These are phyloP conservation scores for Zygaena filipendulae DNA, from an alignment of 2,888 invertebrate species.

Conservation along the genomic window DNA sequence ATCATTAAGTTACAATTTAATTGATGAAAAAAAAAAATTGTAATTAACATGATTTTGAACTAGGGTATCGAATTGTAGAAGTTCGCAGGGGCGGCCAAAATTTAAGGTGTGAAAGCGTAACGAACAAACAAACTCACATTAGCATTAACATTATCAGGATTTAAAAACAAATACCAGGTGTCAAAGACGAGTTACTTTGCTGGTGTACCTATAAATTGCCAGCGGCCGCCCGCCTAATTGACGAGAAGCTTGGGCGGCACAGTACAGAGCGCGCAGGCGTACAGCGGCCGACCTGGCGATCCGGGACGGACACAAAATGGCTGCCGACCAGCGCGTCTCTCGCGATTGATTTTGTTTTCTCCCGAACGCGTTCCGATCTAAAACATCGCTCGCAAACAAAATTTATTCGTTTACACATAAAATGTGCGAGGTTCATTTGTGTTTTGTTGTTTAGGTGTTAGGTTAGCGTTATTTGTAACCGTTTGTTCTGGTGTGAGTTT, in stretches of 20 bases:
- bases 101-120: too few relatives aligned
- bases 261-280: conserved; percentile 59
- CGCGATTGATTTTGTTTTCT: conserved; percentile 58
- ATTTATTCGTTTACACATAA: conserved; percentile 12
- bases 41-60: too few relatives aligned
- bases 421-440: too few relatives aligned
- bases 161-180: background rate
- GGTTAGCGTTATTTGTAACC: conserved; percentile 30
- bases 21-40: too few relatives aligned
- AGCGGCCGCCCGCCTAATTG: conserved; percentile 2
- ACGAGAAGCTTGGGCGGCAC: conserved; percentile 28
- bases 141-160: too few relatives aligned
- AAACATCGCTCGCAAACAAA: conserved; percentile 24
- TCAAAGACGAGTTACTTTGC: conserved; percentile 4
- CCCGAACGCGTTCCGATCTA: conserved; percentile 31
- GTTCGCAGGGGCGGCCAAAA: too few relatives aligned
- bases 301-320: conserved; percentile 51
- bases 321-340: conserved; percentile 38
- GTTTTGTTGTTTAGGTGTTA: too few relatives aligned
- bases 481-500: too few relatives aligned
- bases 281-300: conserved; percentile 25
- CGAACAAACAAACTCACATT: too few relatives aligned
- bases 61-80: too few relatives aligned
- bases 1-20: too few relatives aligned
- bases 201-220: conserved; percentile 2